Evolutionary conservation across 2,797 vertebrate species (phyloP).

Genomic region (Poeciliopsis presidionis): DNA sequence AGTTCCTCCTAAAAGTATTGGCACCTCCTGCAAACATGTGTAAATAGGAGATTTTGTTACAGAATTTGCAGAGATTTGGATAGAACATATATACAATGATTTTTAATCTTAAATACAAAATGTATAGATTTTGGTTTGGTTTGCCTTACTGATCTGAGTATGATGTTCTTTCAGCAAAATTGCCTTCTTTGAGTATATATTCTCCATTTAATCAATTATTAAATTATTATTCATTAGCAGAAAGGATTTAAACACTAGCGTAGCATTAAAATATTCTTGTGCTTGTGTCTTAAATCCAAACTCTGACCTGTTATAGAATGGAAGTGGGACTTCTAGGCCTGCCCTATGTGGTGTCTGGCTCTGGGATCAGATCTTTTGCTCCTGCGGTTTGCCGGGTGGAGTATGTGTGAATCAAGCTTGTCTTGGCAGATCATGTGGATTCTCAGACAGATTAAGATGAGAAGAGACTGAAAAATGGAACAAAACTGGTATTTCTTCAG

Average conservation of each 20-base stretch:
- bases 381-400: conserved; percentile 1
- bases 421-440: not conserved
- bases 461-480: not conserved
- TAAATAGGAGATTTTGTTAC: not conserved
- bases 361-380: conserved; percentile 8
- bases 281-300: not conserved
- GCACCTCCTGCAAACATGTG: not conserved
- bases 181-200: no score
- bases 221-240: not conserved
- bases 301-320: not conserved
- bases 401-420: not conserved
- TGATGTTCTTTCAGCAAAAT: no score
- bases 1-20: not conserved
- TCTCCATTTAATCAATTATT: no score
- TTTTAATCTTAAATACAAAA: no score
- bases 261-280: no score
- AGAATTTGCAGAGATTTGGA: not conserved
- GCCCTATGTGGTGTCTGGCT: not conserved
- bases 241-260: not conserved
- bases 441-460: not conserved
- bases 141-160: no score
- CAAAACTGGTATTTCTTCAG: not conserved
- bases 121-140: no score
- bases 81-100: no score
- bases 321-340: not conserved